phyloP scores from a whole-genome alignment of 92 coral and sea anemone genomes.

The Epizoanthus stellaris region DNA sequence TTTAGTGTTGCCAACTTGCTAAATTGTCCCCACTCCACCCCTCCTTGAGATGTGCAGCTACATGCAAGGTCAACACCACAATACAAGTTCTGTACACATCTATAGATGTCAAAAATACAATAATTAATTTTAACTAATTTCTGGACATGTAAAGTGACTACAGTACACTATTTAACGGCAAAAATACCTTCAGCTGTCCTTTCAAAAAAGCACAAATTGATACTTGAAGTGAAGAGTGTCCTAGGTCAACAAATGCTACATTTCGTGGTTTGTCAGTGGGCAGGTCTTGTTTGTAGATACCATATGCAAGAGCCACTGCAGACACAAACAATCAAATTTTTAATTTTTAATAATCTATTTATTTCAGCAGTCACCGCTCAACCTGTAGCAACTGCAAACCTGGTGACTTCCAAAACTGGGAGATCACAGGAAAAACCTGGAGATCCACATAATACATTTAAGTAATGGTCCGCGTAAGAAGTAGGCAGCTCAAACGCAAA shows the following conservation, averaged over 20 bases:
- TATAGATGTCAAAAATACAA: background rate
- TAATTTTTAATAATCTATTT: no score
- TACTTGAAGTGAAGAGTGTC: conserved; percentile 95
- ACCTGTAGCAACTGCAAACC: background rate
- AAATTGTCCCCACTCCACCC: no score
- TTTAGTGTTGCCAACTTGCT: no score
- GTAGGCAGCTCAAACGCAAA: no score
- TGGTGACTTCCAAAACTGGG: no score
- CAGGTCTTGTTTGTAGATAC: conserved; percentile 98
- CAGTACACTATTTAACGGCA: background rate
- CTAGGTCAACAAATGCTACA: conserved; percentile 97
- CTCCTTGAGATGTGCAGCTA: no score
- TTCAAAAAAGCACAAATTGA: conserved; percentile 90
- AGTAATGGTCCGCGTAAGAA: no score
- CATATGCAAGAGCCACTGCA: conserved; percentile 96
- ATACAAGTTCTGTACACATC: no score
- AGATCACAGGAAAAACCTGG: no score
- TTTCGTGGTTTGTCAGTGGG: conserved; percentile 96
- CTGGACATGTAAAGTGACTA: background rate
- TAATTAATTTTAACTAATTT: background rate
- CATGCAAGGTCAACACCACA: no score
- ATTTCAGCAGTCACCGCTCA: background rate
- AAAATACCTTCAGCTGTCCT: conserved; percentile 91
- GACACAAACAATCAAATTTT: background rate
- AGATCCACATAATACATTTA: no score